Evolutionary conservation across 2,888 invertebrate species (phyloP), one percentile per base, ranked within the genome.

Genomic region (Meghimatium bilineatum): DNA sequence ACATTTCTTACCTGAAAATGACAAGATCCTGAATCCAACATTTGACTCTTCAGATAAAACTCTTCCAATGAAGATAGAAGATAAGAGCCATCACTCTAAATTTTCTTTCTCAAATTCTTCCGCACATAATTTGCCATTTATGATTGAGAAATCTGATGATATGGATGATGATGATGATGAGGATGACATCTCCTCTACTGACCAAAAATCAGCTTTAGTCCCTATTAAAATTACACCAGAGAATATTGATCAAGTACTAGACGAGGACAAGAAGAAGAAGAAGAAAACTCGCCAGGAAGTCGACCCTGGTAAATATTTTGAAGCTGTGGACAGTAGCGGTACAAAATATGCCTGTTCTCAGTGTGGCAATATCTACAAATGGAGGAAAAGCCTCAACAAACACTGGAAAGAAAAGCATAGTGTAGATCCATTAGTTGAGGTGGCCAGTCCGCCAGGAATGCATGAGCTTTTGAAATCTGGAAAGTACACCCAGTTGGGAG

Each of bases 351-450:
- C 93, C 5, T 93, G 93, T 87, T 93, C 93, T 23, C 92, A 91
- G 85, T 93, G 93, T 88, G 93, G 93, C 26, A 93, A 93, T 87
- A 91, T 93, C 36, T 93, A 93, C 89, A 93, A 93, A 84, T 93
- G 93, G 93, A 87, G 93, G 71, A 93, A 93, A 86, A 93, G 93
- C 26, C 88, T 93, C 32, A 93, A 93, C 88, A 93, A 93, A 87
- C 93, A 93, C 88, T 93, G 93, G 93, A 93, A 93, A 88, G 93
- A 93, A 85, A 93, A 93, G 86, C 93, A 93, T 88, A 91, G 90
- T 85, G 90, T 91, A 49, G 93, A 93, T 76, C 88, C 89, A 5
- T 91, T 92, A 60, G 91, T 90, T 52, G 87, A 89, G 63, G 87
- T 88, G 20, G 89, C 89, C 78, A 89, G 88, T 44, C 90, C 91